Evolutionary conservation across 2,888 invertebrate species (phyloP).

Genomic region (Drosophila diplacantha): DNA sequence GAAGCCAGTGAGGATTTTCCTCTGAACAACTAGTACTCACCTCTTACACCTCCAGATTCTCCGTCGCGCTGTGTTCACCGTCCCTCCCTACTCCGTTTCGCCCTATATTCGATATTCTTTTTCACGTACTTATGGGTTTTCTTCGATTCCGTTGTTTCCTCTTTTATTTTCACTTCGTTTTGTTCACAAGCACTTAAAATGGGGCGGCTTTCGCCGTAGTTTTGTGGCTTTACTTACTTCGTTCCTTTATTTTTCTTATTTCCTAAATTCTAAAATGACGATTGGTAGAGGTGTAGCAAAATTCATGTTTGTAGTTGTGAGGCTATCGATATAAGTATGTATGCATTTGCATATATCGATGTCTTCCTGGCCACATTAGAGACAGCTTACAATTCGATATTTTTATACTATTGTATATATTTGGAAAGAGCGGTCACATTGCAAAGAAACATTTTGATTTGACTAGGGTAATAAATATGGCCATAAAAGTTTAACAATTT

Average conservation of each 20-base stretch:
- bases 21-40: not conserved
- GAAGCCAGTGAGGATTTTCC: constrained; percentile 12
- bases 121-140: not conserved
- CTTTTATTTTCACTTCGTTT: not conserved
- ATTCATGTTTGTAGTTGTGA: not conserved
- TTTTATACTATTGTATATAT: too few species aligned
- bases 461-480: too few species aligned
- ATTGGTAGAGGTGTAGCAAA: not conserved
- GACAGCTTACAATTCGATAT: too few species aligned
- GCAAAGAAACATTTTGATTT: too few species aligned
- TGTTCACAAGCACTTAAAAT: constrained; percentile 4
- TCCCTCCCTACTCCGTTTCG: not conserved
- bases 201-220: not conserved
- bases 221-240: constrained; percentile 1
- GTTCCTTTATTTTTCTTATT: constrained; percentile 1
- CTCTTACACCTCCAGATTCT: not conserved
- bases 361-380: too few species aligned
- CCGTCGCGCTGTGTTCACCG: not conserved
- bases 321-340: not conserved
- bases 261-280: not conserved
- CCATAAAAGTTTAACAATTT: too few species aligned
- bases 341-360: too few species aligned
- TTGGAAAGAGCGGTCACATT: too few species aligned
- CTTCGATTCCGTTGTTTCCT: not conserved
- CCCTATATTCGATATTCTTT: not conserved